phyloP scores from a whole-genome alignment of 1,140 invertebrate species.

The Samia ricini region DNA sequence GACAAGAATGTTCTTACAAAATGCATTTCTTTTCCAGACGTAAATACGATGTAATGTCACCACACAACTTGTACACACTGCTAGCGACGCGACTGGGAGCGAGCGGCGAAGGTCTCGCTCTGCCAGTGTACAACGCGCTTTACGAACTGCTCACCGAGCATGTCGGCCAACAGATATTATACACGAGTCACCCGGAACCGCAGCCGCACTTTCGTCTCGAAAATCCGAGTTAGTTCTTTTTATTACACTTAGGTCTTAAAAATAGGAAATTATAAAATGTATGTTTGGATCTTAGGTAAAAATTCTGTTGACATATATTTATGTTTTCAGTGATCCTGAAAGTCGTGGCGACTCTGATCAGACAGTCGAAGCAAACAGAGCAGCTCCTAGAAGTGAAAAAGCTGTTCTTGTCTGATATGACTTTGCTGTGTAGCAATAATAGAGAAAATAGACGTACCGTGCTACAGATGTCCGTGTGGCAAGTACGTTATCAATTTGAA shows the following conservation, averaged over 20 bases:
- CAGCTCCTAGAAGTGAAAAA: conserved; percentile 96
- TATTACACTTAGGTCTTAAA: neutral
- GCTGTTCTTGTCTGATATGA: conserved; percentile 98
- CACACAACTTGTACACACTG: conserved; percentile 98
- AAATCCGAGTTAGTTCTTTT: conserved; percentile 92
- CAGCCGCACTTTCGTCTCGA: conserved; percentile 96
- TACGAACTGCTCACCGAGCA: conserved; percentile 99
- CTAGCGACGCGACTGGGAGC: conserved; percentile 91
- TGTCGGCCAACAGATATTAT: conserved; percentile 95
- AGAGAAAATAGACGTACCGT: conserved; percentile 97
- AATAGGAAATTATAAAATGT: neutral
- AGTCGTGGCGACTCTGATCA: conserved; percentile 97
- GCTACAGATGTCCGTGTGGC: conserved; percentile 99
- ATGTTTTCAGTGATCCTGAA: conserved; percentile 93
- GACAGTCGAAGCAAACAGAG: conserved; percentile 96
- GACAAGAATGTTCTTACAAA: neutral
- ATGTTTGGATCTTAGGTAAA: neutral
- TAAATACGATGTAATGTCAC: conserved; percentile 99
- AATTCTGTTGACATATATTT: neutral
- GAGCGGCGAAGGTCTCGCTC: conserved; percentile 86
- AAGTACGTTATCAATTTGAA: conserved; percentile 61
- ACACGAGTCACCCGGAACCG: conserved; percentile 94
- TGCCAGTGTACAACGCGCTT: conserved; percentile 98
- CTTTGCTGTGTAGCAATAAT: conserved; percentile 97
- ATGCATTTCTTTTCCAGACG: conserved; percentile 81